These are phyloP conservation scores for Sciurus vulgaris DNA, from an alignment of 2,797 vertebrate species.

Conservation along the genomic window DNA sequence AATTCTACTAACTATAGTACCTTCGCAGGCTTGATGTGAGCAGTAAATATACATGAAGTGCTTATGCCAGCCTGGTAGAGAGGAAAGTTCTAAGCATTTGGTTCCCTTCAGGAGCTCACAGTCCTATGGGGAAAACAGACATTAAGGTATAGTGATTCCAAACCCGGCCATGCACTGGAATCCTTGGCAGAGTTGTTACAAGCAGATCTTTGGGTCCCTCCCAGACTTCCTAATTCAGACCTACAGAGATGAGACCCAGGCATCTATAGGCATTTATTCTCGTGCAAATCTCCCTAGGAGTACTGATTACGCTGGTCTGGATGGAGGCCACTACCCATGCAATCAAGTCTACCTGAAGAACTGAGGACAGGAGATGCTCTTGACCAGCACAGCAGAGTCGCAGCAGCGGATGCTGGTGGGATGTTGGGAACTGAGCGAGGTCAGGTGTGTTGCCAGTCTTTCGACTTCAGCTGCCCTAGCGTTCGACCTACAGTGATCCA, in stretches of 20 bases:
- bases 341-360: neutral
- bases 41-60: neutral
- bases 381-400: neutral
- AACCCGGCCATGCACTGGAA: no score
- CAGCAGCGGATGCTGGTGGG: no score
- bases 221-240: neutral
- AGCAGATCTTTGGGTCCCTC: neutral
- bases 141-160: no score
- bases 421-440: neutral
- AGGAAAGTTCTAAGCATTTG: neutral
- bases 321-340: neutral
- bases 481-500: neutral
- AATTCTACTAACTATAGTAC: neutral
- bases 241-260: neutral
- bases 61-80: neutral
- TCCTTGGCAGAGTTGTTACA: neutral
- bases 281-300: neutral
- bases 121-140: no score
- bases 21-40: neutral
- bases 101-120: neutral
- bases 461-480: neutral
- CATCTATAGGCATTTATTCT: neutral
- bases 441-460: neutral
- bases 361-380: neutral
- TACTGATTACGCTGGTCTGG: neutral